A percentile compares a stretch with the other conserved stretches of the same genome.
Evolutionary conservation across 2,113 vertebrate species (phyloP).

Genomic region (Carollia perspicillata): DNA sequence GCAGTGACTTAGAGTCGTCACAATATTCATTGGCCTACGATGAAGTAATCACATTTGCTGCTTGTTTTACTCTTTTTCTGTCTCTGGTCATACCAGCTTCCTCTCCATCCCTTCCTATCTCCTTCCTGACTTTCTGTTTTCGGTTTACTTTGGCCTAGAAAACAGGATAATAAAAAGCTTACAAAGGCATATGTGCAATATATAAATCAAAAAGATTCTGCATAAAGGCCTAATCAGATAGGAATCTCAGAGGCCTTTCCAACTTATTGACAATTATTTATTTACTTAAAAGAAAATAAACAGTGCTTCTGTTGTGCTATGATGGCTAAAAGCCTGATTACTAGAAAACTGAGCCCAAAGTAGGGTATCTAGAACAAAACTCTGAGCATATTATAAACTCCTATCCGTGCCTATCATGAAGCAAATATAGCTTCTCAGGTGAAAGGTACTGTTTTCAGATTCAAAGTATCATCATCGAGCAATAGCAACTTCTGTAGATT

Average conservation of each 20-base stretch:
- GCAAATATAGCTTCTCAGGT: background rate
- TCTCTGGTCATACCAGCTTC: conserved; percentile 28
- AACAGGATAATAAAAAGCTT: background rate
- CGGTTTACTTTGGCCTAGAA: conserved; percentile 49
- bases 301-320: background rate
- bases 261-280: background rate
- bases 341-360: background rate
- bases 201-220: conserved; percentile 12
- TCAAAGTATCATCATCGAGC: background rate
- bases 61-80: conserved; percentile 6
- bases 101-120: background rate
- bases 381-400: background rate
- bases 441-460: background rate
- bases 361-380: background rate
- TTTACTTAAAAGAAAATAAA: background rate
- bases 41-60: background rate
- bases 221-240: background rate
- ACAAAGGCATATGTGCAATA: background rate
- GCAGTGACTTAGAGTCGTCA: background rate
- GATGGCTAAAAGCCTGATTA: background rate
- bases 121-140: conserved; percentile 44
- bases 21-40: background rate
- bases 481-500: background rate
- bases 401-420: background rate
- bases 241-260: background rate